Evolutionary conservation across 2,797 vertebrate species (phyloP), one percentile per base, ranked within the genome.

Genomic region (Chelon auratus): DNA sequence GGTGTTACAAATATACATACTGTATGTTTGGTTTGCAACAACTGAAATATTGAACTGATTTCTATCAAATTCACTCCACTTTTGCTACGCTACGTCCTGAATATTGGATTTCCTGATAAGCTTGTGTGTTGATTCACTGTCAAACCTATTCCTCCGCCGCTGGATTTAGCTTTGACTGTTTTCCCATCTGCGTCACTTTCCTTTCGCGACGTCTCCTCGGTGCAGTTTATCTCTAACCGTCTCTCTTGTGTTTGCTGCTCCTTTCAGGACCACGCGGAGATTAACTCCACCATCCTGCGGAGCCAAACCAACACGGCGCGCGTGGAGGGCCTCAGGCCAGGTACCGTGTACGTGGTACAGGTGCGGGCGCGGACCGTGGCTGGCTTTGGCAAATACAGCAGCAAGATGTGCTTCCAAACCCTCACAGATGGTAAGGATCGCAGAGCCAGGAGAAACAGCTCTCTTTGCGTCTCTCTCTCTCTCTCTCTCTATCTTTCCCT

Each of bases 331-430:
- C 95, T 99, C 60, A 90, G 97, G 63, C 93, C 97, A 0, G 98
- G 96, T 55, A 96, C 97, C 30, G 96, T 98, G 14, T 99, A 99
- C 0, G 97, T 99, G 88, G 96, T 99, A 18, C 98, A 99, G 93
- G 97, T 99, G 91, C 96, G 98, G 0, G 98, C 98, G 0, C 94
- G 96, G 90, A 97, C 97, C 1, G 96, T 97, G 77, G 96, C 97
- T 0, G 98, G 97, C 82, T 99, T 98, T 3, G 98, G 98, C 90
- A 98, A 97, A 93, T 99, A 97, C 95, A 99, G 98, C 24, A 97
- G 96, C 89, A 99, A 98, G 95, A 99, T 99, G 97, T 99, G 97
- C 94, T 99, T 99, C 96, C 97, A 99, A 93, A 98, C 97, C 0
- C 95, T 98, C 86, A 98, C 97, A 8, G 97, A 99, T 37, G 97